These are phyloP conservation scores for Percina caprodes DNA, from an alignment of 2,113 vertebrate species.

Conservation along the genomic window DNA sequence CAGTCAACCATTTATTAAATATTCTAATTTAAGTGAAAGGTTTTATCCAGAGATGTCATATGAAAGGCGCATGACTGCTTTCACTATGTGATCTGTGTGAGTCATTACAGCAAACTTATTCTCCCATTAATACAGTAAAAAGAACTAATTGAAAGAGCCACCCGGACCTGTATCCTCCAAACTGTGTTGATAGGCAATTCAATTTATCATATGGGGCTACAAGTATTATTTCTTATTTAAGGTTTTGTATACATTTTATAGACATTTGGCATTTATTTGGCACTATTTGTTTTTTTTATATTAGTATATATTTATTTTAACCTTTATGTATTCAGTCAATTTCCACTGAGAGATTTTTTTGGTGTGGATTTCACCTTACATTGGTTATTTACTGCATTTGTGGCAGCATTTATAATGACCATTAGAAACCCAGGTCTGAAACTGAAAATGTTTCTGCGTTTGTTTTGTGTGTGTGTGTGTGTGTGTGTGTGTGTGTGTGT, in stretches of 20 bases:
- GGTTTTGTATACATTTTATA: not conserved
- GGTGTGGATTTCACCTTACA: not conserved
- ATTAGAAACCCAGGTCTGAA: slow-evolving; percentile 25
- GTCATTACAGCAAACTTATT: slow-evolving; percentile 9
- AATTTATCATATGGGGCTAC: not conserved
- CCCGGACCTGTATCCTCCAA: not conserved
- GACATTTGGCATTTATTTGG: not conserved
- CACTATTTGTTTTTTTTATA: not conserved
- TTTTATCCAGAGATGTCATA: slow-evolving; percentile 54
- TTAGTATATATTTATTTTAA: not conserved
- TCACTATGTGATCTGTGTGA: slow-evolving; percentile 38
- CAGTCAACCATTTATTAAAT: slow-evolving; percentile 62
- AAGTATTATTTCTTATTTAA: not conserved
- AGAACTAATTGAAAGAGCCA: not conserved
- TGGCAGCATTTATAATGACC: slow-evolving; percentile 4
- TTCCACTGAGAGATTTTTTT: not conserved
- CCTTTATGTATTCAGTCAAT: not conserved
- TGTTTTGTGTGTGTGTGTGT: not conserved
- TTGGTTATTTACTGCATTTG: not conserved
- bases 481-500: not conserved
- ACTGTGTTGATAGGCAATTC: not conserved
- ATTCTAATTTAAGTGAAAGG: slow-evolving; percentile 55
- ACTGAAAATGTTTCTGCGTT: slow-evolving; percentile 39
- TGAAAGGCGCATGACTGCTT: slow-evolving; percentile 54
- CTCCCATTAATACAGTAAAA: not conserved